Evolutionary conservation across 2,888 invertebrate genomes (phyloP), one percentile per base, ranked within the genome.

Genomic region (Syrphus vitripennis): DNA sequence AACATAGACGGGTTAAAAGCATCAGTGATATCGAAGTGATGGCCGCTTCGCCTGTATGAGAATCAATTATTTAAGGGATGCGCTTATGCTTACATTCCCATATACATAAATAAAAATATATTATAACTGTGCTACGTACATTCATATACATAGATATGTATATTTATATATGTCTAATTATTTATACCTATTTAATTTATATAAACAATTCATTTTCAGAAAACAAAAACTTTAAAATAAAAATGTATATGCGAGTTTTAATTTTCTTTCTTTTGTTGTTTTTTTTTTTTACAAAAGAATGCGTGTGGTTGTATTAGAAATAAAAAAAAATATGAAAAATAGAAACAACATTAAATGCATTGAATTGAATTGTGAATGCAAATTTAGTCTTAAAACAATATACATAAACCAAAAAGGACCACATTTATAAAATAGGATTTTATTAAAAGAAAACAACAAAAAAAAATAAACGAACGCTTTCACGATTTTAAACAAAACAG

Each of bases 1-100:
- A 92, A 87, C 92, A 91, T 82, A 89, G 92, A 24, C 91, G 92
- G 19, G 92, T 92, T 72, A 92, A 92, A 87, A 92, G 92, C 88
- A 92, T 92, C 83, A 92, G 91, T 87, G 92, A 92, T 88, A 92
- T 92, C 40, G 92, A 92, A 26, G 90, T 91, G 50, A 80, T 89
- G 70, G 89, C 92, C 55, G 89, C 89, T 7, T 87, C 88, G 65
- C 92, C 91, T 21, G 90, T 90, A 89, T 91, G 90, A 90, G 89
- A 90, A 89, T 90, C 90, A 88, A 83, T 90, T 88, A 90, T 90
- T 75, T 86, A 86, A 86, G 48, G 31, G 53, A 40, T 55, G n/a
- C 45, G 16, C 6, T 10, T n/a, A 21, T 14, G 34, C 34, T 21
- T 59, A 59, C 59, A 42, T 42, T 16, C 24, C 63, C 12, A 0